A percentile compares a stretch with the other conserved stretches of the same genome.
phyloP scores from a whole-genome alignment of 1,140 invertebrate genomes.

The Mizuhopecten yessoensis region DNA sequence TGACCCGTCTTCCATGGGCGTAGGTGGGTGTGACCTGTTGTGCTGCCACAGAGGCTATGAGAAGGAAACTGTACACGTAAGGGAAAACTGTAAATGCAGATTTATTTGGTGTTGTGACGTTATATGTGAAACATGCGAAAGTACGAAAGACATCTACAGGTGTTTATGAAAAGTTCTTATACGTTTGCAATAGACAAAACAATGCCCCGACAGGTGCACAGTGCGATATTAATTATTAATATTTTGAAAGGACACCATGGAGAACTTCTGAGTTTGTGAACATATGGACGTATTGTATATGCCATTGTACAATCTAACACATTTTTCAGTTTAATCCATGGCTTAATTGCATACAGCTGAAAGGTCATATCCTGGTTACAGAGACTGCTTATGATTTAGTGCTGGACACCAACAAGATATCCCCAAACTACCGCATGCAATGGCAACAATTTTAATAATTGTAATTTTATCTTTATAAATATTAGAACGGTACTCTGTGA shows the following conservation, averaged over 20 bases:
- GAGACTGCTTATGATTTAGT: not conserved
- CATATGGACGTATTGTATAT: not conserved
- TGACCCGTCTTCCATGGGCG: conserved; percentile 80
- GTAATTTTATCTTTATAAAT: not conserved
- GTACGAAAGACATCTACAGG: conserved; percentile 69
- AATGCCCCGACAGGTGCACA: not conserved
- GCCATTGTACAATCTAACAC: not conserved
- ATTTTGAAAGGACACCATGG: not conserved
- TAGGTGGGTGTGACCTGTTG: conserved; percentile 84
- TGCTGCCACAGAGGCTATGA: conserved; percentile 82
- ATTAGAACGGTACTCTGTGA: not conserved
- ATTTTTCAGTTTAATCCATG: not conserved
- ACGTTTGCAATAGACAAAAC: not conserved
- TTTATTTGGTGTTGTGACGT: conserved; percentile 82
- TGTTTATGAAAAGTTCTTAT: conserved; percentile 65
- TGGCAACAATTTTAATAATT: not conserved
- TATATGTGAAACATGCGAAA: conserved; percentile 75
- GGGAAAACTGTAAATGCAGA: conserved; percentile 78
- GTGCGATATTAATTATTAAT: not conserved
- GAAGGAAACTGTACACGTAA: conserved; percentile 66
- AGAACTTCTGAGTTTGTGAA: not conserved
- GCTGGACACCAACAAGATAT: not conserved
- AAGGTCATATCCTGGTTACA: not conserved
- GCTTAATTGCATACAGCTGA: not conserved
- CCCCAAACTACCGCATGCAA: not conserved